Evolutionary conservation across 1,140 invertebrate species (phyloP), one percentile per base, ranked within the genome.

Genomic region (Riptortus pedestris): DNA sequence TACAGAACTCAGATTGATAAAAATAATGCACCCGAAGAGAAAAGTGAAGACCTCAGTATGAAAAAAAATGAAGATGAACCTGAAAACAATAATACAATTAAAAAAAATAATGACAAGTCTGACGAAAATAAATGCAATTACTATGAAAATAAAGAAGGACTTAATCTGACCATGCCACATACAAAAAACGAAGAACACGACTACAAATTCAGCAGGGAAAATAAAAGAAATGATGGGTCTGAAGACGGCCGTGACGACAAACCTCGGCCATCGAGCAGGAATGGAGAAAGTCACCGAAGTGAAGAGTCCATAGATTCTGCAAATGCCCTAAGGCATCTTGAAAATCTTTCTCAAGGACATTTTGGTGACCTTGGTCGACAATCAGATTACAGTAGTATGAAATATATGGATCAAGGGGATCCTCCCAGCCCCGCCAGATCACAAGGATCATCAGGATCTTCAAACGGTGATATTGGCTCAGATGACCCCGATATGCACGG

Each of bases 301-400:
- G 62, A 67, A 28, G 69, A 72, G 58, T 61, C 47, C 12, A 51
- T 68, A 9, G 67, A 68, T 38, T 65, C 67, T 26, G 64, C 48
- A 22, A 88, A 88, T 75, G 83, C 88, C 68, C 78, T 90, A 67
- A 80, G 87, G 71, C 83, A 87, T 73, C 76, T 91, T 69, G 88
- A 90, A 77, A 86, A 83, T 74, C 79, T 91, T 71, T 90, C 88
- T 48, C 85, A 87, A 74, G 87, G 86, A 65, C 82, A 84, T 68
- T 86, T 86, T 73, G 82, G 81, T 66, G 80, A 80, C 64, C 71
- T 80, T 61, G 74, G 73, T 72, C 68, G 61, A 67, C 69, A 65
- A 48, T 57, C 74, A 73, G 75, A 75, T 74, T 74, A 76, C 14
- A n/a, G 12, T 73, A 70, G 70, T 76, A 59, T 75, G 74, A 62